Conservation (phyloP, 2,888 invertebrate genomes). For the Caenorhabditis uteleia region DNA sequence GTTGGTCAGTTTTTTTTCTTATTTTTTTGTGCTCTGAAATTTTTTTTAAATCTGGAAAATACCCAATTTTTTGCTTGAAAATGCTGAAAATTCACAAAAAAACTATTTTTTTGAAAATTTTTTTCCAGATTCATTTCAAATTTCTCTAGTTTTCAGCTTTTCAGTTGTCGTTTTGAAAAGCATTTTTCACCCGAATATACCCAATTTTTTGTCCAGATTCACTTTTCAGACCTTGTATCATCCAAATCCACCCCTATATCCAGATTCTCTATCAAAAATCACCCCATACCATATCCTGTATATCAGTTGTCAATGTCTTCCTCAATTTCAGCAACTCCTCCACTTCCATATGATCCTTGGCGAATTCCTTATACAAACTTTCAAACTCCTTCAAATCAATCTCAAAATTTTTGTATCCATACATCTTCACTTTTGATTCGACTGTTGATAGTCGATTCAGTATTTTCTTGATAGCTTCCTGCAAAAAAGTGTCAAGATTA, state of each 20-base stretch:
- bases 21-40: too few relatives aligned
- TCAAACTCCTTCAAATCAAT: constrained; percentile 53
- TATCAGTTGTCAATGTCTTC: constrained; percentile 52
- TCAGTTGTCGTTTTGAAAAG: too few relatives aligned
- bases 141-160: too few relatives aligned
- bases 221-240: too few relatives aligned
- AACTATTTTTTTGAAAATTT: too few relatives aligned
- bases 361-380: constrained; percentile 47
- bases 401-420: constrained; percentile 50
- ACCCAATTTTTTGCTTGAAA: too few relatives aligned
- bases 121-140: too few relatives aligned
- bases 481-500: neutral
- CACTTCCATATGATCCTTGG: constrained; percentile 51
- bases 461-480: constrained; percentile 25
- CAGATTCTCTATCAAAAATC: neutral
- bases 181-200: too few relatives aligned
- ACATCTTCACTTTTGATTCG: constrained; percentile 40
- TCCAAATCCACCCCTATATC: neutral
- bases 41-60: too few relatives aligned
- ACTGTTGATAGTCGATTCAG: constrained; percentile 17
- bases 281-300: constrained; percentile 5
- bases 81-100: too few relatives aligned
- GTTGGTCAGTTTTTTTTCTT: too few relatives aligned
- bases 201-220: too few relatives aligned
- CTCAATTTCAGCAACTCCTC: constrained; percentile 58